Evolutionary conservation across 2,113 vertebrate species (phyloP), one percentile per base, ranked within the genome.

Genomic region (Sigmodon hispidus): DNA sequence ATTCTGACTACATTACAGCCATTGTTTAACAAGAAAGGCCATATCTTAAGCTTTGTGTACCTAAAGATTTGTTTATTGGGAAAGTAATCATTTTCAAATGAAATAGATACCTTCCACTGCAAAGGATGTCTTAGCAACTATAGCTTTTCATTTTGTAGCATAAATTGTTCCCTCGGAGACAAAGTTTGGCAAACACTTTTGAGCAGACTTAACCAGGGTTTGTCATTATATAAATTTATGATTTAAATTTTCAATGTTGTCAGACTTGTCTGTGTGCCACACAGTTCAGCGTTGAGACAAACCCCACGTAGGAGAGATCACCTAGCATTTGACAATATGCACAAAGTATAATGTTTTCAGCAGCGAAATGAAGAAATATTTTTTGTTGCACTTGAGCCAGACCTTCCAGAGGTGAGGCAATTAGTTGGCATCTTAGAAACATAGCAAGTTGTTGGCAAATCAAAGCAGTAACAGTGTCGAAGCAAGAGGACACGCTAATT

Each of bases 1-100:
- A 96, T 87, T 96, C 69, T 8, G 0, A 45, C 65, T 65, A 86
- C 55, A 36, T 81, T 92, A 59, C 65, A 83, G 45, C 22, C 75
- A 90, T 81, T 96, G 93, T 94, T 94, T 93, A 96, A 90, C 90
- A 92, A 93, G 94, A 92, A 89, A 91, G 87, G 43, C 59, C 29
- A 19, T 59, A 48, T 81, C 59, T 93, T 93, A 92, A 96, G 75
- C 84, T 97, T 75, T 89, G 89, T 89, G 57, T 93, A 93, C 48
- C 36, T 96, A 91, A 95, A 95, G 87, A 94, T 95, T 94, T 96
- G 65, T 96, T 96, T 94, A 94, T 97, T 96, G 90, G 34, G 24
- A 91, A 94, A 90, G 80, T 95, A 94, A 96, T 96, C 96, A 84
- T 88, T 96, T 94, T 83, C 81, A 92, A 92, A 79, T 95, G 91